These are phyloP conservation scores for Odocoileus hemionus DNA, from an alignment of 2,113 vertebrate species.

Conservation along the genomic window DNA sequence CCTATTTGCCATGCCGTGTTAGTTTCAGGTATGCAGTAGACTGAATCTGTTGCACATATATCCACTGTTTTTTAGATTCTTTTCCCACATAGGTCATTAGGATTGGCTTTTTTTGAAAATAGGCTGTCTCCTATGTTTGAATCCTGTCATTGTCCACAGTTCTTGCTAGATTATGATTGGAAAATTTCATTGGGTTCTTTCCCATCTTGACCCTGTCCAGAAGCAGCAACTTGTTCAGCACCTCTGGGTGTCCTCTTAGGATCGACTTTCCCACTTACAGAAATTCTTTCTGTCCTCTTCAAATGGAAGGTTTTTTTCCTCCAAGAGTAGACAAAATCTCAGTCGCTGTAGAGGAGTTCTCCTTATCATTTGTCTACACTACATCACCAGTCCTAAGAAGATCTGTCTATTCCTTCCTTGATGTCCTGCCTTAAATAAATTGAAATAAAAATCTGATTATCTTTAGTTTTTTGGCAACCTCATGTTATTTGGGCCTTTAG, in stretches of 20 bases:
- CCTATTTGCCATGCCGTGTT: not conserved
- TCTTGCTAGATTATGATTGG: not conserved
- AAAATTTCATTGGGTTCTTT: not conserved
- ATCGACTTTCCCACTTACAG: not conserved
- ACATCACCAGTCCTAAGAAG: not conserved
- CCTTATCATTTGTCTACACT: not conserved
- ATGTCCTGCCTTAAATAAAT: not conserved
- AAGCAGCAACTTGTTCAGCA: not conserved
- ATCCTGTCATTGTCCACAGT: not conserved
- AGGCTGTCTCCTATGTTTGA: not conserved
- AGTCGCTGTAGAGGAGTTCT: not conserved
- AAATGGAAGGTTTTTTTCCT: not conserved
- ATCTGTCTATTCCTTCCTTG: not conserved
- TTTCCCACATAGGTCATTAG: not conserved
- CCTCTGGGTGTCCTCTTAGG: not conserved
- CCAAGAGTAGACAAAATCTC: not conserved
- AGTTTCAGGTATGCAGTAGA: not conserved
- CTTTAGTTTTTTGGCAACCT: not conserved
- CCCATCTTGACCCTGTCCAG: not conserved
- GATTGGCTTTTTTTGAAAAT: not conserved
- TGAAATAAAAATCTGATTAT: not conserved
- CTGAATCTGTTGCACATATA: not conserved
- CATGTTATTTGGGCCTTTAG: not conserved
- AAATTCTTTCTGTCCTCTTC: not conserved
- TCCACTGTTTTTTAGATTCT: not conserved